Percentiles rank a stretch among this genome's conserved stretches.
These are phyloP conservation scores for Lingula anatina DNA, from an alignment of 2,888 invertebrate genomes.

Conservation along the genomic window DNA sequence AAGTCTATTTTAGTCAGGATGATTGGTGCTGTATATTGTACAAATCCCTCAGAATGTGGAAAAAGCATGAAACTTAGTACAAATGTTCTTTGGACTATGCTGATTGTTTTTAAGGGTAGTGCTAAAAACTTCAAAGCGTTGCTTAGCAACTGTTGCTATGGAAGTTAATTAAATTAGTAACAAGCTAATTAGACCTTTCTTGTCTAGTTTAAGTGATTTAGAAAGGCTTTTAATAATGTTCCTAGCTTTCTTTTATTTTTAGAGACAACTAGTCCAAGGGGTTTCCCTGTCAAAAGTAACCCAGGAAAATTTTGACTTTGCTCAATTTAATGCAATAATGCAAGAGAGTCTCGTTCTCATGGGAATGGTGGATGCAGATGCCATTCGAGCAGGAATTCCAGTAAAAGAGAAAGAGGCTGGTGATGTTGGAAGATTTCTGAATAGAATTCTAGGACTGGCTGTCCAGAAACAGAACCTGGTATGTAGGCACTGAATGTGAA, in stretches of 20 bases:
- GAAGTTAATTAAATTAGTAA: background rate
- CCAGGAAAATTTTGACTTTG: slow-evolving; percentile 21
- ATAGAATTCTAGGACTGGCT: slow-evolving; percentile 42
- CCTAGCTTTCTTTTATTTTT: slow-evolving; percentile 8
- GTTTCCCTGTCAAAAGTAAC: slow-evolving; percentile 18
- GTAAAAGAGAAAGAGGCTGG: slow-evolving; percentile 35
- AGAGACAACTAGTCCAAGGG: slow-evolving; percentile 32
- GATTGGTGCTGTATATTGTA: too few species aligned
- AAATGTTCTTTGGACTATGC: too few species aligned
- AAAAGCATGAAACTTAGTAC: too few species aligned
- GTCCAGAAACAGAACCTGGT: slow-evolving; percentile 43
- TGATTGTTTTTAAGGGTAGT: too few species aligned
- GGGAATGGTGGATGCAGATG: slow-evolving; percentile 34
- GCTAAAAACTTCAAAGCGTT: too few species aligned
- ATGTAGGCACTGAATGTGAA: too few species aligned
- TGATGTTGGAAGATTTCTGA: slow-evolving; percentile 45
- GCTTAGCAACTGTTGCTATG: too few species aligned
- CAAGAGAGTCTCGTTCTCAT: slow-evolving; percentile 37
- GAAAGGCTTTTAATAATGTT: too few species aligned
- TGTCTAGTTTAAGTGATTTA: too few species aligned
- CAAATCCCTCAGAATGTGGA: too few species aligned
- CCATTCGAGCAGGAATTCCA: slow-evolving; percentile 19
- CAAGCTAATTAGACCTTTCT: too few species aligned
- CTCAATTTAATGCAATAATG: slow-evolving; percentile 27
- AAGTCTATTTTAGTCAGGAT: slow-evolving; percentile 4